Percentiles rank a stretch among this genome's conserved stretches.
Conservation (phyloP, 2,797 vertebrate genomes). For the Harpagifer antarcticus region DNA sequence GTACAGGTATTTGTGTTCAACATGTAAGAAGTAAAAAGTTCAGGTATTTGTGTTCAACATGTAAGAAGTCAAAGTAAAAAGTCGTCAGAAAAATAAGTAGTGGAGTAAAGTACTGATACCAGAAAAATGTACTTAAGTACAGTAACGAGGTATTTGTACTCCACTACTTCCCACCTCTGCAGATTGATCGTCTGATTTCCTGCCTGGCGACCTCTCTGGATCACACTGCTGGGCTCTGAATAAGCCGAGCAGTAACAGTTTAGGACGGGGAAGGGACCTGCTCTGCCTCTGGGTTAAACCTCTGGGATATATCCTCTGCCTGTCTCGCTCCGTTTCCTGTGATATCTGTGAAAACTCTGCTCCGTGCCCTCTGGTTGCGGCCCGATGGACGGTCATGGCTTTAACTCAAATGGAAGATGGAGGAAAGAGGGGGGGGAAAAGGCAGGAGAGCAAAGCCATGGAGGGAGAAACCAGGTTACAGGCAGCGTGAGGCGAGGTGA, state of each 20-base stretch:
- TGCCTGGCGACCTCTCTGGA: constrained; percentile 10
- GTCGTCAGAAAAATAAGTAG: too few relatives aligned
- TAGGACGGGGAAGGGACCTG: constrained; percentile 3
- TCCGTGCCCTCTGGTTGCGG: constrained; percentile 45
- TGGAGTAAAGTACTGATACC: too few relatives aligned
- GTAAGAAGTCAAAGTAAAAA: too few relatives aligned
- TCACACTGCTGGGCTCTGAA: constrained; percentile 11
- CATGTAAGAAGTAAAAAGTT: too few relatives aligned
- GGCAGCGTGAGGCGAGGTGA: constrained; percentile 35
- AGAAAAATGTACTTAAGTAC: too few relatives aligned
- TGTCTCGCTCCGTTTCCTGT: constrained; percentile 43
- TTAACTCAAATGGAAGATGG: constrained; percentile 3
- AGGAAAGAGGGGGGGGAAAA: not conserved
- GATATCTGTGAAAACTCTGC: constrained; percentile 37
- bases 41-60: too few relatives aligned
- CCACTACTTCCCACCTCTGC: too few relatives aligned
- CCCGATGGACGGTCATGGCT: constrained; percentile 28
- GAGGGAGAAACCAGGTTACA: not conserved
- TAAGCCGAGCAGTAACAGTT: constrained; percentile 31
- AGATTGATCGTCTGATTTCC: not conserved
- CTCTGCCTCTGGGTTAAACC: constrained; percentile 28
- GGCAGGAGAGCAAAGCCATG: not conserved
- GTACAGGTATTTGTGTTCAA: too few relatives aligned
- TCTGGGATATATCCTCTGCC: constrained; percentile 34
- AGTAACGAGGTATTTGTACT: too few relatives aligned